A percentile compares a stretch with the other conserved stretches of the same genome.
phyloP scores from a whole-genome alignment of 2,888 invertebrate genomes.

The Pseudococcus viburni region DNA sequence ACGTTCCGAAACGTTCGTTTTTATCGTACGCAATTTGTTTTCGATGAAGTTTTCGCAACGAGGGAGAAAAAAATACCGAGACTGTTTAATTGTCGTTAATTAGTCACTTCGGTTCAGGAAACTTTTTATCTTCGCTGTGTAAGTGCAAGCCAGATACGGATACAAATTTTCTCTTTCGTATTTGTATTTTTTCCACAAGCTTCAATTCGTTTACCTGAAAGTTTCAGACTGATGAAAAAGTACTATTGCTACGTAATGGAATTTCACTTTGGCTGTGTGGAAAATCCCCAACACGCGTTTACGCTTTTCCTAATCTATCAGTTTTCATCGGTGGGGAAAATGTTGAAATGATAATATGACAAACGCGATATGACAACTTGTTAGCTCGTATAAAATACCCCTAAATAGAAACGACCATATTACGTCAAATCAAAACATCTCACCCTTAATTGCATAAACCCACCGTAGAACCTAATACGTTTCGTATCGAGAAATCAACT shows the following conservation, averaged over 20 bases:
- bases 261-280: neutral
- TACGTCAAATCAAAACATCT: conserved; percentile 37
- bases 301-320: conserved; percentile 36
- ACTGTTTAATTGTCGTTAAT: conserved; percentile 4
- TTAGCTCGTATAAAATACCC: neutral
- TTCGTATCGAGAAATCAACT: neutral
- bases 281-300: neutral
- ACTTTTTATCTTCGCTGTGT: neutral
- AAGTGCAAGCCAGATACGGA: too few relatives aligned
- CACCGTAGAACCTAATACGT: neutral
- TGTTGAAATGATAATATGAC: conserved; percentile 20
- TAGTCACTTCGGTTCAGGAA: conserved; percentile 2
- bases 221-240: neutral
- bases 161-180: too few relatives aligned
- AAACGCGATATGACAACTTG: conserved; percentile 24
- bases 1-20: conserved; percentile 37
- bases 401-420: conserved; percentile 33
- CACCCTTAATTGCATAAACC: conserved; percentile 13
- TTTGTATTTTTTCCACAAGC: too few relatives aligned
- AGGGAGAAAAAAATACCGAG: neutral
- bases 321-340: conserved; percentile 20
- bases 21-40: conserved; percentile 34
- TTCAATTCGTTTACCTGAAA: too few relatives aligned
- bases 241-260: neutral
- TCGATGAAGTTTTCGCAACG: neutral